A percentile compares a stretch with the other conserved stretches of the same genome.
These are phyloP conservation scores for Ctenopoma multispine DNA, from an alignment of 2,797 vertebrate genomes.

Conservation along the genomic window DNA sequence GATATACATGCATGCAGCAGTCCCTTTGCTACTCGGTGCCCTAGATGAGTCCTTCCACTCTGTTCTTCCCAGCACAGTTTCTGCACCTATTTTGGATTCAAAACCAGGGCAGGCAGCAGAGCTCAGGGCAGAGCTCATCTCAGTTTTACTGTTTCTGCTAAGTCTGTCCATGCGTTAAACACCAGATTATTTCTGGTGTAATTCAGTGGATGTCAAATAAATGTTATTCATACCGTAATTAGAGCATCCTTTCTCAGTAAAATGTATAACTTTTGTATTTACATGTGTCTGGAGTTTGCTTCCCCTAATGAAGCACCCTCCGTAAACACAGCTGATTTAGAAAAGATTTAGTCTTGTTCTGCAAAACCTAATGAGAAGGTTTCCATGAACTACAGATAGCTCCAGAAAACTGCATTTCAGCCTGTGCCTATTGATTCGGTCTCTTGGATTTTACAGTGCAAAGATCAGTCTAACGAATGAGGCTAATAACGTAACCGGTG, in stretches of 20 bases:
- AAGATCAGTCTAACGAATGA: constrained; percentile 23
- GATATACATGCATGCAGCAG: constrained; percentile 18
- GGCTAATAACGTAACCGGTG: constrained; percentile 61
- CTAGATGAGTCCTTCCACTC: constrained; percentile 71
- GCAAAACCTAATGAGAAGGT: neutral
- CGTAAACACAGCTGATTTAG: neutral
- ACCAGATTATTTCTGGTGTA: neutral
- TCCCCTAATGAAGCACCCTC: neutral
- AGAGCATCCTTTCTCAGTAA: neutral
- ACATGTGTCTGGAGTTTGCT: neutral
- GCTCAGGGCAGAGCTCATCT: constrained; percentile 45
- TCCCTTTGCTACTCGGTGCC: constrained; percentile 52
- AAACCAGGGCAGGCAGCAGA: constrained; percentile 74
- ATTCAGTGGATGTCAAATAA: neutral
- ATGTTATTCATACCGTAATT: neutral
- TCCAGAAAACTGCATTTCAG: neutral
- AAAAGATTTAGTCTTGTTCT: too few relatives aligned
- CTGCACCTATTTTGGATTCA: constrained; percentile 76
- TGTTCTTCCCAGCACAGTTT: constrained; percentile 72
- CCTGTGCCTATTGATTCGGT: neutral
- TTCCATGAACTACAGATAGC: neutral
- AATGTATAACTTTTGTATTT: neutral
- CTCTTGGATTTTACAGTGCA: constrained; percentile 23
- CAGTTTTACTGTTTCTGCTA: constrained; percentile 20
- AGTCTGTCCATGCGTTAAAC: constrained; percentile 10